Evolutionary conservation across 2,888 invertebrate species (phyloP).

Genomic region (Galerucella pusilla): DNA sequence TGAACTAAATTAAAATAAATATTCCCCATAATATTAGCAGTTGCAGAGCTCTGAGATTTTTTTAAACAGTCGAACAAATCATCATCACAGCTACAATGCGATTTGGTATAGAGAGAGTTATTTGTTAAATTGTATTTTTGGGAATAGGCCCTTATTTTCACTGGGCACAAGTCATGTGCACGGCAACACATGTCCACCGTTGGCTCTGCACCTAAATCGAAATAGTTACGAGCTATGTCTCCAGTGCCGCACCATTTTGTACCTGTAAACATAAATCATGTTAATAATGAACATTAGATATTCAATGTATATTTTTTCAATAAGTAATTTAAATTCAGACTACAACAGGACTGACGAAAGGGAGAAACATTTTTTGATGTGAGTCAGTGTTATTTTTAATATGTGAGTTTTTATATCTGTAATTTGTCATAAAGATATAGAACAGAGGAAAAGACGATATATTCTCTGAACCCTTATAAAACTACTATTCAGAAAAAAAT

Average conservation of each 20-base stretch:
- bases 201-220: constrained; percentile 82
- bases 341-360: too few relatives aligned
- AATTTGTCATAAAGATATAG: too few relatives aligned
- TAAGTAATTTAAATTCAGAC: too few relatives aligned
- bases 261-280: constrained; percentile 67
- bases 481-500: too few relatives aligned
- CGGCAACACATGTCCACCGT: constrained; percentile 87
- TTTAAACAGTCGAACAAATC: constrained; percentile 83
- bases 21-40: constrained; percentile 81
- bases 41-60: constrained; percentile 72
- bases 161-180: constrained; percentile 90
- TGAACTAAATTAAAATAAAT: constrained; percentile 87
- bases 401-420: too few relatives aligned
- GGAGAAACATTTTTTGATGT: too few relatives aligned
- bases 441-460: too few relatives aligned
- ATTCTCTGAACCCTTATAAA: too few relatives aligned
- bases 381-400: too few relatives aligned
- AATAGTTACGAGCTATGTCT: constrained; percentile 85
- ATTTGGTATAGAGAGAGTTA: constrained; percentile 86
- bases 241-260: constrained; percentile 95
- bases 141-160: constrained; percentile 77
- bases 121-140: constrained; percentile 85
- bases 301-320: too few relatives aligned
- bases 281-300: neutral
- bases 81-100: constrained; percentile 90